A percentile compares a stretch with the other conserved stretches of the same genome.
These are phyloP conservation scores for Chaetophractus vellerosus DNA, from an alignment of 2,797 vertebrate species.

Conservation along the genomic window DNA sequence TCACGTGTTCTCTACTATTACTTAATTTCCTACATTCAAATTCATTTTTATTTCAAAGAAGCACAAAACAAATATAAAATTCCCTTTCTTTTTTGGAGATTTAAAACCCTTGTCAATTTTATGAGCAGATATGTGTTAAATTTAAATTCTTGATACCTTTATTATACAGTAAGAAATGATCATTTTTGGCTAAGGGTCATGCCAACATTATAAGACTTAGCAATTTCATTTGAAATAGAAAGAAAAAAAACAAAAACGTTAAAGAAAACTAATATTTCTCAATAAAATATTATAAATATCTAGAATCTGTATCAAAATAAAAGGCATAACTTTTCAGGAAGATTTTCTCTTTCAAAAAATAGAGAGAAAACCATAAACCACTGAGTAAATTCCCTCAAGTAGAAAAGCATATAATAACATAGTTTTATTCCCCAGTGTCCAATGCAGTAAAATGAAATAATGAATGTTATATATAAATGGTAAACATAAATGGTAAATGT, in stretches of 20 bases:
- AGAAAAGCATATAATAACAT: neutral
- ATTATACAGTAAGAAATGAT: slow-evolving; percentile 6
- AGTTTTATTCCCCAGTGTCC: neutral
- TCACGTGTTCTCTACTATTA: neutral
- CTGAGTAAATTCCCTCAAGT: neutral
- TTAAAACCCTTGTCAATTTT: slow-evolving; percentile 39
- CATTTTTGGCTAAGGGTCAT: neutral
- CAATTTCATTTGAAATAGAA: slow-evolving; percentile 16
- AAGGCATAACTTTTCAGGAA: slow-evolving; percentile 32
- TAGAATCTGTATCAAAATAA: neutral
- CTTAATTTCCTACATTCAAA: neutral
- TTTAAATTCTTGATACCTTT: slow-evolving; percentile 12
- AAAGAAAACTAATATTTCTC: slow-evolving; percentile 11
- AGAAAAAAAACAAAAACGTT: neutral
- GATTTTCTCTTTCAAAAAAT: neutral
- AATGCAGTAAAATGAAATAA: neutral
- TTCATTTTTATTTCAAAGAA: slow-evolving; percentile 42
- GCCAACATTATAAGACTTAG: neutral
- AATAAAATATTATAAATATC: slow-evolving; percentile 14
- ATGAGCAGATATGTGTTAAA: neutral
- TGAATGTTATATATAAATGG: neutral
- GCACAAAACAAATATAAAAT: neutral
- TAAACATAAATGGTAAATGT: neutral
- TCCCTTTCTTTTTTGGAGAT: slow-evolving; percentile 14
- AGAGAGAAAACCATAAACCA: neutral